These are phyloP conservation scores for Coluber constrictor DNA, from an alignment of 2,797 vertebrate species.

Conservation along the genomic window DNA sequence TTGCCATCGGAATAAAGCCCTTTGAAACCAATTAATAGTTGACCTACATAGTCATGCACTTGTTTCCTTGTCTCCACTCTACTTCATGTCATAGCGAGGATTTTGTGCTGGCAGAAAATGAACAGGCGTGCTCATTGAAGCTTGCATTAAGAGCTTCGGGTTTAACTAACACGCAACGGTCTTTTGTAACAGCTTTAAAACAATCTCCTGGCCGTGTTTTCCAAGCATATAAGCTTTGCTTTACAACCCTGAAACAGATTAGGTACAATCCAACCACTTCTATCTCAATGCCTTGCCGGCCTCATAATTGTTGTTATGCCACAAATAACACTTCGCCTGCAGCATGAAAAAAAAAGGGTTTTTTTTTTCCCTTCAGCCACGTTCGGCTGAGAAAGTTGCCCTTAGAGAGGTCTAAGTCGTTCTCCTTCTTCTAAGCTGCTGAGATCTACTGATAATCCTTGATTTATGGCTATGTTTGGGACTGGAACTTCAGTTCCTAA, in stretches of 20 bases:
- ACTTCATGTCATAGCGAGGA: conserved; percentile 37
- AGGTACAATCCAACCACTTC: conserved; percentile 1
- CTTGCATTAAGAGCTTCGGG: conserved; percentile 48
- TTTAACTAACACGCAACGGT: conserved; percentile 45
- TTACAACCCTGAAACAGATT: conserved; percentile 25
- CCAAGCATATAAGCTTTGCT: conserved; percentile 31
- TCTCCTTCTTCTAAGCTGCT: background rate
- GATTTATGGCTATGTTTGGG: too few relatives aligned
- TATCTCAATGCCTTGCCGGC: background rate
- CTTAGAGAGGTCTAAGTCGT: background rate
- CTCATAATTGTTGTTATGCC: conserved; percentile 22
- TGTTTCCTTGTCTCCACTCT: conserved; percentile 35
- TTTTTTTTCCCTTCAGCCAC: background rate
- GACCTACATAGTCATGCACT: conserved; percentile 71
- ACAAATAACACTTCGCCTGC: background rate
- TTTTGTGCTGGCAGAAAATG: conserved; percentile 41
- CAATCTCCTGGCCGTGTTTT: conserved; percentile 30
- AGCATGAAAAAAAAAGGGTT: background rate
- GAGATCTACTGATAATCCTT: background rate
- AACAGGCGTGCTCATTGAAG: conserved; percentile 49
- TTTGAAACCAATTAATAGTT: conserved; percentile 78
- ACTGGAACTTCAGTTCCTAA: too few relatives aligned
- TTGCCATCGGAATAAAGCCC: conserved; percentile 66
- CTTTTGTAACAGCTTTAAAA: conserved; percentile 54
- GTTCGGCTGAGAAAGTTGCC: background rate